These are phyloP conservation scores for Apotomis capreana DNA, from an alignment of 2,888 invertebrate species.

Conservation along the genomic window DNA sequence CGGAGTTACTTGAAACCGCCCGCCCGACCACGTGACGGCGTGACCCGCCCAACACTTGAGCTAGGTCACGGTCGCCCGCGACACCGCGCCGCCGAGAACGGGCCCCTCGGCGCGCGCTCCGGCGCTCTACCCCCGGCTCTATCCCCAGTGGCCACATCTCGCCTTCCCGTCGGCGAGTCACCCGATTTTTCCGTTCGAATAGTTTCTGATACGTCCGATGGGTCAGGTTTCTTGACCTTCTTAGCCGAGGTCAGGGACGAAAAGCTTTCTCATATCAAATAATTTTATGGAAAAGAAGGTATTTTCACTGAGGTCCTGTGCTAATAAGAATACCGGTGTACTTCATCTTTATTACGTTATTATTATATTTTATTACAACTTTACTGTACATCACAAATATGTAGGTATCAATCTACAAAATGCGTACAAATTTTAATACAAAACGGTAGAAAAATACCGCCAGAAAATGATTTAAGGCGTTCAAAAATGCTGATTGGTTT, in stretches of 20 bases:
- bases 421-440: too few species aligned
- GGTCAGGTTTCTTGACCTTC: slow-evolving; percentile 67
- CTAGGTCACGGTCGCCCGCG: slow-evolving; percentile 79
- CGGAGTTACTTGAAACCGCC: slow-evolving; percentile 68
- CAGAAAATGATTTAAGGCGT: too few species aligned
- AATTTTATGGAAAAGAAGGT: background rate
- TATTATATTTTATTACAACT: too few species aligned
- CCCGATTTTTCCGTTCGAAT: slow-evolving; percentile 79
- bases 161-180: slow-evolving; percentile 61
- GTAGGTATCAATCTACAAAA: too few species aligned
- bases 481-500: too few species aligned
- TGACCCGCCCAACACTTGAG: slow-evolving; percentile 77
- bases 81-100: slow-evolving; percentile 61
- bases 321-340: background rate
- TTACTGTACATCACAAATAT: too few species aligned
- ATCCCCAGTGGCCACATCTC: slow-evolving; percentile 53
- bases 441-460: too few species aligned
- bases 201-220: slow-evolving; percentile 71
- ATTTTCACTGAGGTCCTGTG: background rate
- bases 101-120: slow-evolving; percentile 53
- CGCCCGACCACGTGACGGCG: slow-evolving; percentile 68
- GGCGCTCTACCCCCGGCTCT: slow-evolving; percentile 49
- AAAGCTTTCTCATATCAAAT: slow-evolving; percentile 33
- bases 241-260: slow-evolving; percentile 70
- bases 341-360: too few species aligned